These are phyloP conservation scores for Nectonema munidae DNA, from an alignment of 2,888 invertebrate species.

Conservation along the genomic window DNA sequence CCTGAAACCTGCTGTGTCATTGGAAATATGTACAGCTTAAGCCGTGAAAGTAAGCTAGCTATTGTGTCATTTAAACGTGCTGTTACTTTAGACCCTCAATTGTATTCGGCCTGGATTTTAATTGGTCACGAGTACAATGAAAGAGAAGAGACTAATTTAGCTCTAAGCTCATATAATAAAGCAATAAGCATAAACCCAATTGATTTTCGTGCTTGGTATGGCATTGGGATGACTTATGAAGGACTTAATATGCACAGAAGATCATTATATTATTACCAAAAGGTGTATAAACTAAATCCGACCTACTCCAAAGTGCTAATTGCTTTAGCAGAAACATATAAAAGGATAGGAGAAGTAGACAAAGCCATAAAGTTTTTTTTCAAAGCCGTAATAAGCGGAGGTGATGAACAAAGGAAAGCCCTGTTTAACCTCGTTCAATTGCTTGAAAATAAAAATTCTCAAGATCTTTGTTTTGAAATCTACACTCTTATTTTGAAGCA, in stretches of 20 bases:
- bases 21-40: constrained; percentile 82
- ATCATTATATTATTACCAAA: constrained; percentile 75
- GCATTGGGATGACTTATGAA: constrained; percentile 87
- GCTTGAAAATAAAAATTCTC: too few species aligned
- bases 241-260: constrained; percentile 78
- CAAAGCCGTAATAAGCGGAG: too few species aligned
- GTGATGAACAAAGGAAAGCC: too few species aligned
- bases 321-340: too few species aligned
- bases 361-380: too few species aligned
- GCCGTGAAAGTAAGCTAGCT: constrained; percentile 84
- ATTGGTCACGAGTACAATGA: constrained; percentile 98
- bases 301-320: too few species aligned
- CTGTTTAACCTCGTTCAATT: too few species aligned
- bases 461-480: too few species aligned
- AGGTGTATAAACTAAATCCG: constrained; percentile 26
- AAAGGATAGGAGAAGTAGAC: too few species aligned
- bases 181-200: constrained; percentile 78
- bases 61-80: constrained; percentile 80
- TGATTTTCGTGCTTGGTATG: constrained; percentile 93
- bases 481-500: too few species aligned
- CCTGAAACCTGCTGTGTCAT: constrained; percentile 91
- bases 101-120: constrained; percentile 75
- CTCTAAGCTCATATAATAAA: constrained; percentile 84
- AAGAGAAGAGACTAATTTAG: constrained; percentile 81
- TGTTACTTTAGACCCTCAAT: constrained; percentile 59